These are phyloP conservation scores for Sinohyriopsis cumingii DNA, from an alignment of 2,888 invertebrate species.

Conservation along the genomic window DNA sequence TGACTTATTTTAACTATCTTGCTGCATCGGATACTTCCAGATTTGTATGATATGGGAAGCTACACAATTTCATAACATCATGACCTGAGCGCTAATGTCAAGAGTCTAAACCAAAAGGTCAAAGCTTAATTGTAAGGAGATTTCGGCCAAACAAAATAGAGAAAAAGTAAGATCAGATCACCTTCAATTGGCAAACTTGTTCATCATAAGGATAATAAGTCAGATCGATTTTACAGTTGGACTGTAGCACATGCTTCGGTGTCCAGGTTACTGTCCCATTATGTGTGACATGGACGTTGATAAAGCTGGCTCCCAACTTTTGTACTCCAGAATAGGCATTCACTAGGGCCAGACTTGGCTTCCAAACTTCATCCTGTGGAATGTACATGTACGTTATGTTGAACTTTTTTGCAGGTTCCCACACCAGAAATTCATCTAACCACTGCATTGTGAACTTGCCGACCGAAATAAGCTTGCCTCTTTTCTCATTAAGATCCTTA, in stretches of 20 bases:
- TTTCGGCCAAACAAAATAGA: no score
- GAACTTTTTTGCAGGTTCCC: conserved; percentile 24
- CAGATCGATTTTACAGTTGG: conserved; percentile 26
- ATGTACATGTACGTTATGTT: conserved; percentile 17
- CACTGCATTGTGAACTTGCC: conserved; percentile 25
- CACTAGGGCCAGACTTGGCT: conserved; percentile 27
- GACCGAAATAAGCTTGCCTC: conserved; percentile 1
- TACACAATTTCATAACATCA: no score
- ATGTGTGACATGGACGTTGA: conserved; percentile 20
- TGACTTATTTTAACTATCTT: no score
- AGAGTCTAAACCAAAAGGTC: no score
- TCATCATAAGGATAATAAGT: conserved; percentile 31
- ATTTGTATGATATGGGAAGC: no score
- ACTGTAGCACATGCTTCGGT: conserved; percentile 23
- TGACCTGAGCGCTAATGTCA: no score
- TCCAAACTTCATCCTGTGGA: conserved; percentile 33
- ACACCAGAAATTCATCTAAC: conserved; percentile 20
- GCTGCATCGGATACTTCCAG: no score
- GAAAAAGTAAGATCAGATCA: neutral
- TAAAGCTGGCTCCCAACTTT: conserved; percentile 21
- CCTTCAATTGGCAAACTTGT: conserved; percentile 26
- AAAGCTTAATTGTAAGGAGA: no score
- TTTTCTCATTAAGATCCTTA: conserved; percentile 30
- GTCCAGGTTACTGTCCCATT: conserved; percentile 28
- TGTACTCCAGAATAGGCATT: conserved; percentile 19